These are phyloP conservation scores for Hyppa rectilinea DNA, from an alignment of 2,888 invertebrate species.

Conservation along the genomic window DNA sequence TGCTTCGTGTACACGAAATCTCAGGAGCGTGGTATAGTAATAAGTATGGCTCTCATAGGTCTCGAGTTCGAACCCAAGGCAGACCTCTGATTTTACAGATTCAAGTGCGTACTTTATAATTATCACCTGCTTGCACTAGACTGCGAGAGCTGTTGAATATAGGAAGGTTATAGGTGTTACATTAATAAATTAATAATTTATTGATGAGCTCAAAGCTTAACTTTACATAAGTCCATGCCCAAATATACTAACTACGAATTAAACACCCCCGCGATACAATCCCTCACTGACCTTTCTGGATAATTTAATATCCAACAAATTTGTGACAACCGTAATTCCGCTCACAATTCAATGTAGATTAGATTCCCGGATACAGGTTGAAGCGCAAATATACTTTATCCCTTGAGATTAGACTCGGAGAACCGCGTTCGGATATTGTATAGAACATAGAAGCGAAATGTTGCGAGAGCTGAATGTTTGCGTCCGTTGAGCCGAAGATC, in stretches of 20 bases:
- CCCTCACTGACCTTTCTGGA: slow-evolving; percentile 27
- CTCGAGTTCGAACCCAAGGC: no score
- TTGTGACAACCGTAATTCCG: slow-evolving; percentile 42
- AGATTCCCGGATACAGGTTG: slow-evolving; percentile 29
- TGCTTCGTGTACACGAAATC: neutral
- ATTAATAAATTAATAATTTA: neutral
- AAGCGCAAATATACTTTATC: slow-evolving; percentile 53
- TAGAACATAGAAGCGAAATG: slow-evolving; percentile 1
- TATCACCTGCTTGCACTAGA: no score
- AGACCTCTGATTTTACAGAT: no score
- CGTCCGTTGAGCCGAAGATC: neutral
- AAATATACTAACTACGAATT: neutral
- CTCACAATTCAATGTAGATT: slow-evolving; percentile 50
- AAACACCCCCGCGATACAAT: neutral
- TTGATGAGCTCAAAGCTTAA: neutral
- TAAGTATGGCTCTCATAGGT: neutral
- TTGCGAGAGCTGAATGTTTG: slow-evolving; percentile 3
- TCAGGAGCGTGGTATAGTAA: neutral
- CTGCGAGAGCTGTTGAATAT: neutral
- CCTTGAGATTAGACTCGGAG: slow-evolving; percentile 43
- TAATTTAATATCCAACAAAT: slow-evolving; percentile 52
- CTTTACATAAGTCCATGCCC: neutral
- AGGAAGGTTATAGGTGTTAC: neutral
- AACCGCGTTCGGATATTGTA: slow-evolving; percentile 30
- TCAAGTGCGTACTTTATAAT: no score